Evolutionary conservation across 2,113 vertebrate genomes (phyloP).

Genomic region (Danionella cerebrum): DNA sequence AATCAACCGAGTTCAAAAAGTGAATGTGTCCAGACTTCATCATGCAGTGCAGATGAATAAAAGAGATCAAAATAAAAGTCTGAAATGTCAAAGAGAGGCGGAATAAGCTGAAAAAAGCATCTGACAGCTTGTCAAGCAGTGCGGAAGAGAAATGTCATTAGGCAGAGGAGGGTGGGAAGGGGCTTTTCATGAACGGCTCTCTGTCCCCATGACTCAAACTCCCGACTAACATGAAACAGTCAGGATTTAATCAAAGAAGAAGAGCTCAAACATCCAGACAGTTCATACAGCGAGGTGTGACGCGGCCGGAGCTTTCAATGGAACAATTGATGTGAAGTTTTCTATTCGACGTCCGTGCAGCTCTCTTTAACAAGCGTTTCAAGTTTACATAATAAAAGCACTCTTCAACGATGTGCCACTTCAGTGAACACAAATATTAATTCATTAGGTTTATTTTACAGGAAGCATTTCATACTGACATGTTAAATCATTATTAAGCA

Average conservation of each 20-base stretch:
- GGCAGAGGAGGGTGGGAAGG: slow-evolving; percentile 13
- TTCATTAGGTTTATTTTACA: no score
- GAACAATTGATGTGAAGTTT: slow-evolving; percentile 19
- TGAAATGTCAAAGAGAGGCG: slow-evolving; percentile 5
- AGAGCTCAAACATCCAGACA: slow-evolving; percentile 21
- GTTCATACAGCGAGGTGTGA: neutral
- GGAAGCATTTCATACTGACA: no score
- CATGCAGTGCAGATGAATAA: neutral
- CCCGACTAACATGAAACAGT: slow-evolving; percentile 22
- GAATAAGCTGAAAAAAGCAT: neutral
- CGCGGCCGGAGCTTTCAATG: neutral
- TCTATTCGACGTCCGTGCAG: neutral
- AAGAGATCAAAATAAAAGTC: slow-evolving; percentile 16
- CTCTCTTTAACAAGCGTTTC: neutral
- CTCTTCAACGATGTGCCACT: no score
- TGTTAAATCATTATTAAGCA: no score
- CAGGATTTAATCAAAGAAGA: slow-evolving; percentile 24
- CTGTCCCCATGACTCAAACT: slow-evolving; percentile 18
- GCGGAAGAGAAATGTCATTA: slow-evolving; percentile 30
- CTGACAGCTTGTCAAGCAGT: slow-evolving; percentile 14
- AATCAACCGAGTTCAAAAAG: neutral
- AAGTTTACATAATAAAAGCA: neutral
- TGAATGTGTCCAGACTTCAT: slow-evolving; percentile 2
- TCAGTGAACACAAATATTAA: no score
- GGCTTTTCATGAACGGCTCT: slow-evolving; percentile 12